Percentiles rank a stretch among this genome's conserved stretches.
These are phyloP conservation scores for Sebastes kiyomatsui DNA, from an alignment of 2,797 vertebrate species.

Conservation along the genomic window DNA sequence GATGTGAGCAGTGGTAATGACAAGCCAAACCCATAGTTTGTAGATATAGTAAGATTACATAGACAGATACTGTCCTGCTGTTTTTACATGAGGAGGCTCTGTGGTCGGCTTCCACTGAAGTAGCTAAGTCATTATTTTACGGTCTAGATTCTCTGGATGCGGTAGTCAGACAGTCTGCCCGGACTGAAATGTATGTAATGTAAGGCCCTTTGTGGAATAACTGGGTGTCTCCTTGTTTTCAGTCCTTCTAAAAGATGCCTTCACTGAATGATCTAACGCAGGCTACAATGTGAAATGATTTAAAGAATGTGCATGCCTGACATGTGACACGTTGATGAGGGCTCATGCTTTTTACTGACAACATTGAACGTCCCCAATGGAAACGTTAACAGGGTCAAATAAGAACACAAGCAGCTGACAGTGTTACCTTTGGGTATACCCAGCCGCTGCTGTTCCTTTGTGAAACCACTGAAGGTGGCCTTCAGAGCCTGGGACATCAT, in stretches of 20 bases:
- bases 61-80: slow-evolving; percentile 26
- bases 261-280: slow-evolving; percentile 12
- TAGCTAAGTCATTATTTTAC: slow-evolving; percentile 54
- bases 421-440: slow-evolving; percentile 95
- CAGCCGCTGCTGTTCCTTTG: slow-evolving; percentile 95
- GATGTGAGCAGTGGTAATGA: slow-evolving; percentile 20
- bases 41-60: slow-evolving; percentile 24
- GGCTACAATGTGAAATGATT: background rate
- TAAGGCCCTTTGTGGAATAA: slow-evolving; percentile 19
- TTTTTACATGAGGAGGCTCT: slow-evolving; percentile 48
- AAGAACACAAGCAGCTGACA: background rate
- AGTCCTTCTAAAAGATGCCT: slow-evolving; percentile 14
- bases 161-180: slow-evolving; percentile 41
- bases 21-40: slow-evolving; percentile 10
- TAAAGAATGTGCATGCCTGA: background rate
- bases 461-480: slow-evolving; percentile 97
- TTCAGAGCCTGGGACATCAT: slow-evolving; percentile 99
- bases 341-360: background rate
- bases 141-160: slow-evolving; percentile 15
- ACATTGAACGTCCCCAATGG: slow-evolving; percentile 13
- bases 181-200: slow-evolving; percentile 24
- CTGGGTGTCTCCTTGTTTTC: slow-evolving; percentile 28
- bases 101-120: slow-evolving; percentile 51
- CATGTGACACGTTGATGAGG: background rate
- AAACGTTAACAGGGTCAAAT: slow-evolving; percentile 11